Evolutionary conservation across 64 coral and sea anemone species (phyloP).

Genomic region (Stylophora pistillata): DNA sequence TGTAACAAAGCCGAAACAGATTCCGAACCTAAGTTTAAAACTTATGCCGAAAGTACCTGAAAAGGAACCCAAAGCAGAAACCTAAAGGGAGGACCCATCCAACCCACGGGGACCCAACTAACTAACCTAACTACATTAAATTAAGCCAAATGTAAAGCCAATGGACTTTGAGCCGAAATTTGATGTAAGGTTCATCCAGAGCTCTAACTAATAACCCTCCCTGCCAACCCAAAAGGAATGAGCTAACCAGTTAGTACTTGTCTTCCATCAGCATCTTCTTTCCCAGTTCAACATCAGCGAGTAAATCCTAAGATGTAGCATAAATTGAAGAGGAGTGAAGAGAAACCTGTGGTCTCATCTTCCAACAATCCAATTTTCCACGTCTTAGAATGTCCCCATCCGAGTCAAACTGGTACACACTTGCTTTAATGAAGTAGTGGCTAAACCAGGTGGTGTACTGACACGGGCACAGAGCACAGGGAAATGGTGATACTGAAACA

Average conservation of each 20-base stretch:
- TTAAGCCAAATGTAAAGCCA: neutral
- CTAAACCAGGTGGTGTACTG: neutral
- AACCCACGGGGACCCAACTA: neutral
- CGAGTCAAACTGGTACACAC: neutral
- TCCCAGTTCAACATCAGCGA: neutral
- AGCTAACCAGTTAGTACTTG: neutral
- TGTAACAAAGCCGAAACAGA: too few species aligned
- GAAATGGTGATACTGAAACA: too few species aligned
- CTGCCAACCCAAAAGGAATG: neutral
- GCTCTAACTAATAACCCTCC: neutral
- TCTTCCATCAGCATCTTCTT: constrained; percentile 1
- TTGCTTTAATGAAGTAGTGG: neutral
- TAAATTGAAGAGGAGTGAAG: neutral
- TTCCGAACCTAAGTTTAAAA: neutral
- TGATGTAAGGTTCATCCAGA: neutral
- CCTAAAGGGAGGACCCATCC: neutral
- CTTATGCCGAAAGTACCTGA: neutral
- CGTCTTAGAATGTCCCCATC: neutral
- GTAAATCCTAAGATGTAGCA: neutral
- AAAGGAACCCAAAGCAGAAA: neutral
- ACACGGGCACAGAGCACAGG: neutral
- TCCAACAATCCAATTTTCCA: neutral
- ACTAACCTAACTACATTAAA: constrained; percentile 3
- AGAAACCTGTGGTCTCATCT: neutral
- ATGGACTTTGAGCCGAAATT: neutral